A percentile compares a stretch with the other conserved stretches of the same genome.
Evolutionary conservation across 1,140 invertebrate species (phyloP).

Genomic region (Drosophila arizonae): DNA sequence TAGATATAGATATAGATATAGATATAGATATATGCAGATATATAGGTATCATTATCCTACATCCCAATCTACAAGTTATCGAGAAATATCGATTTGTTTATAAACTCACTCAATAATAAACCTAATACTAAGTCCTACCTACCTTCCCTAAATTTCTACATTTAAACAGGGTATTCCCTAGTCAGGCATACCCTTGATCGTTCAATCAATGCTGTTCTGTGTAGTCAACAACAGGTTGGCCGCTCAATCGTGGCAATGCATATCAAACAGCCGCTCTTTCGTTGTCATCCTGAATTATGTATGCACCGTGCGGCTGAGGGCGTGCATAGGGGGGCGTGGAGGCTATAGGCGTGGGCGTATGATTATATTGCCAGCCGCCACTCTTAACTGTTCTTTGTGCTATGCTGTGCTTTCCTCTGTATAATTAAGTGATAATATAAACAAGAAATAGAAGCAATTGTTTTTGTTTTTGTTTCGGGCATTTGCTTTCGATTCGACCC

Average conservation of each 20-base stretch:
- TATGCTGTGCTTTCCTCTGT: slow-evolving; percentile 33
- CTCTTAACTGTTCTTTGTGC: slow-evolving; percentile 40
- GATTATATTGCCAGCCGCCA: slow-evolving; percentile 8
- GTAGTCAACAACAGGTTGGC: neutral
- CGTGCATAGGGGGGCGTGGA: neutral
- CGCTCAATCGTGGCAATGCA: slow-evolving; percentile 1
- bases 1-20: neutral
- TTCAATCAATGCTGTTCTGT: neutral
- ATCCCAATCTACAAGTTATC: too few relatives aligned
- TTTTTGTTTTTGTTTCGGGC: neutral
- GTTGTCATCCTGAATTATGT: neutral
- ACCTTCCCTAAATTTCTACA: too few relatives aligned
- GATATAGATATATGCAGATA: too few relatives aligned
- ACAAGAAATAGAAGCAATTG: slow-evolving; percentile 22
- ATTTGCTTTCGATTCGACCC: slow-evolving; percentile 30
- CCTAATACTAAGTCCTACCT: too few relatives aligned
- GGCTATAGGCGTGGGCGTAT: neutral
- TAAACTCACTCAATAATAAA: too few relatives aligned
- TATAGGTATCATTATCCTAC: too few relatives aligned
- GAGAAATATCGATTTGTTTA: too few relatives aligned
- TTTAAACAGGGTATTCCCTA: neutral
- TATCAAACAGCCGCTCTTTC: neutral
- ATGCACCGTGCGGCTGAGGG: neutral
- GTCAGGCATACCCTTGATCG: neutral
- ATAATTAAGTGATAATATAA: slow-evolving; percentile 55